Evolutionary conservation across 2,888 invertebrate genomes (phyloP), one percentile per base, ranked within the genome.

Genomic region (Operophtera brumata): DNA sequence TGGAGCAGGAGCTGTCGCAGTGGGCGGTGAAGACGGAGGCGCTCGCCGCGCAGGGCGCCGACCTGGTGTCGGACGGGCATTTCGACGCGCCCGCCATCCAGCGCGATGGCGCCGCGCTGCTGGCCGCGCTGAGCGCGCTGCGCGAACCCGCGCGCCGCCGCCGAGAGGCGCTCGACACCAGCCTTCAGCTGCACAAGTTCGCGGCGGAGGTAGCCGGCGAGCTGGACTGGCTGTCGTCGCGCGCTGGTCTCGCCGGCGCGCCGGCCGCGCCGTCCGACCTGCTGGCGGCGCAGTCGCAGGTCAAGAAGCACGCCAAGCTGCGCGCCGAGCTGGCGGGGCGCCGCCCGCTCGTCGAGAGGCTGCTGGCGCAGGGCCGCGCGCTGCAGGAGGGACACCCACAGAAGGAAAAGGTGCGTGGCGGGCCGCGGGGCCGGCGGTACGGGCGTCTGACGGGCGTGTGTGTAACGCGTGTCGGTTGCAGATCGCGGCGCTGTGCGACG

Each of bases 181-280:
- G 85, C 35, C 58, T 86, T 36, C 80, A 81, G 88, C 94, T 95
- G 76, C 97, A 99, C 84, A 97, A 98, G 79, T 98, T 98, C 82
- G 94, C 95, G 1, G 97, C 98, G 70, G 98, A 98, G 75, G 92
- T 98, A 42, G 96, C 97, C 43, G 94, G 95, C 1, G 99, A 99
- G 79, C 91, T 97, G 69, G 97, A 96, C 75, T 99, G 99, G 99
- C 96, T 99, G 62, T 94, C 94, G 35, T 99, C 99, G 80, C 96
- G 97, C 57, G 81, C 94, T 64, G 95, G 96, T 0, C 92, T 94
- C 0, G 97, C 97, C 0, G 91, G 93, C 0, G 95, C 96, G 0
- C 93, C 93, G 10, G 91, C 92, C 26, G 86, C 95, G 20, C 97
- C 97, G 0, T 93, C 94, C 48, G 98, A 96, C 82, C 90, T 99